Percentiles rank a stretch among this genome's conserved stretches.
Conservation (phyloP, 2,797 vertebrate genomes). For the Lagorchestes hirsutus region DNA sequence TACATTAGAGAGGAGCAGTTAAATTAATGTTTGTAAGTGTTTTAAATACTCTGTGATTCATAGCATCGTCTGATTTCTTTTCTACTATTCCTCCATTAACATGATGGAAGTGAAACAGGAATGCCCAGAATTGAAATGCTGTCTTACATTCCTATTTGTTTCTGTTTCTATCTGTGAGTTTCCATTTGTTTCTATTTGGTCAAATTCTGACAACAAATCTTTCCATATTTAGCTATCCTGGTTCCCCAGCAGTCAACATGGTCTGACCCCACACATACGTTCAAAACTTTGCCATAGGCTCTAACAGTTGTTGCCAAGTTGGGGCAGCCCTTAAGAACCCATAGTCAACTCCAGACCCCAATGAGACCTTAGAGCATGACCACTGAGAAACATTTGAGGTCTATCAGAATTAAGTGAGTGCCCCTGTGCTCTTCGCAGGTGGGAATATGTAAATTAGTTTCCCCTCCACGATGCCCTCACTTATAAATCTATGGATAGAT, state of each 20-base stretch:
- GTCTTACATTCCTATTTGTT: not conserved
- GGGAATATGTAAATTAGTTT: not conserved
- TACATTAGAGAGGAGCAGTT: not conserved
- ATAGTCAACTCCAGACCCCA: not conserved
- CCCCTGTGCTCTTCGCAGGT: conserved; percentile 1
- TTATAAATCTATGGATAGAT: not conserved
- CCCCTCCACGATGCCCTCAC: not conserved
- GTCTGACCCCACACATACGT: not conserved
- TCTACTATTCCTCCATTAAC: not conserved
- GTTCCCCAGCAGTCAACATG: not conserved
- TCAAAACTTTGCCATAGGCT: not conserved
- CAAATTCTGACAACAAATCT: not conserved
- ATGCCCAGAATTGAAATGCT: not conserved
- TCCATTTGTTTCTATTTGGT: not conserved
- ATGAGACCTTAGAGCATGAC: not conserved
- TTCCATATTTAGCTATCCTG: not conserved
- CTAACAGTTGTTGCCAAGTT: not conserved
- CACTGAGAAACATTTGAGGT: not conserved
- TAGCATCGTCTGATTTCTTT: not conserved
- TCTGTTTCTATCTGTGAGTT: not conserved
- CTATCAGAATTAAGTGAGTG: not conserved
- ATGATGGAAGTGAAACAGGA: not conserved
- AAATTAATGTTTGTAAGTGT: not conserved
- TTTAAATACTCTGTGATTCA: not conserved
- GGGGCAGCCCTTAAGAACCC: not conserved